Evolutionary conservation across 2,888 invertebrate species (phyloP), one percentile per base, ranked within the genome.

Genomic region (Malthinus seriepunctatus): DNA sequence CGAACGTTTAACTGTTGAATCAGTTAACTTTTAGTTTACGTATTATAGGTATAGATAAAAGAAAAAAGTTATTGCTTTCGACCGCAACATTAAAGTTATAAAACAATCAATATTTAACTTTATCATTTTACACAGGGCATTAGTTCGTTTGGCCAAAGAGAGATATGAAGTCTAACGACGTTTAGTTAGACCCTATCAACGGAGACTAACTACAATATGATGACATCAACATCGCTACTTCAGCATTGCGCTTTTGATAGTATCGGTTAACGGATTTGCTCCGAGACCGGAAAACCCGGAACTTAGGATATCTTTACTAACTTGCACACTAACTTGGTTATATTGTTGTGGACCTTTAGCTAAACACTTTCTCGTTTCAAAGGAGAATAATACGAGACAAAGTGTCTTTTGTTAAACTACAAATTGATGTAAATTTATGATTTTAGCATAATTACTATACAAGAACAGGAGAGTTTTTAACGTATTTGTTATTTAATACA

Each of bases 261-360:
- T 62, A 65, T 65, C 65, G 59, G 54, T 34, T 57, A 61, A 60
- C 65, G 65, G 65, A 65, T 65, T 65, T 65, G 54, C 60, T 61
- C 55, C 59, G 57, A 60, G 60, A 62, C 65, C 65, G 65, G 65
- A 65, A 64, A 60, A 54, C 56, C 63, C 63, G 63, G 65, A 65
- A 65, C 63, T 59, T 51, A 51, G 63, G 65, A 63, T 65, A 65
- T 65, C 65, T 65, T 65, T 59, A 63, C 57, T 63, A 62, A 60
- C 62, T 60, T 62, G 56, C 60, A 62, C 62, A 54, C 56, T 45
- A 50, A 50, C 56, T 50, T 42, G 60, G 45, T 52, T 65, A 63
- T 57, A 65, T 65, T 65, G 59, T 56, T 56, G 56, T 44, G 45
- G 51, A 51, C 62, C 61, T 52, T 59, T 46, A 56, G 52, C 51